These are phyloP conservation scores for Syndactyla subalaris DNA, from an alignment of 2,797 vertebrate species.

Conservation along the genomic window DNA sequence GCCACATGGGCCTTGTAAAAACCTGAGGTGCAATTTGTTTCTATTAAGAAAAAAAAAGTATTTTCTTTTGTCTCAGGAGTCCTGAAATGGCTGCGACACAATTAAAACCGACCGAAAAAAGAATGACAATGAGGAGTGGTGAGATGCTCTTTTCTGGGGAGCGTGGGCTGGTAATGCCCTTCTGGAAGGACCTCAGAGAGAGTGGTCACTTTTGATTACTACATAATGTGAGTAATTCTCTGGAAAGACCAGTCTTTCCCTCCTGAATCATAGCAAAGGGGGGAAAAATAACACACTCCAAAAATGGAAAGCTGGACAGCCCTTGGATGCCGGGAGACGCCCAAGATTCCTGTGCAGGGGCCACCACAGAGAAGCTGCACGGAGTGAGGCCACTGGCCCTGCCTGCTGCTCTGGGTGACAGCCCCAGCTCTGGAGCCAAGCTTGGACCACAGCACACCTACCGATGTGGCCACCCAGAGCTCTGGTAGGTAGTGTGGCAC, in stretches of 20 bases:
- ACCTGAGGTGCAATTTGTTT: slow-evolving; percentile 12
- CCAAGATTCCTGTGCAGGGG: not conserved
- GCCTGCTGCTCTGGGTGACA: not conserved
- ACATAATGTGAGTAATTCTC: slow-evolving; percentile 65
- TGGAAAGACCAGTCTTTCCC: slow-evolving; percentile 47
- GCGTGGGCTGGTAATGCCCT: slow-evolving; percentile 31
- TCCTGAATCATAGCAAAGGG: slow-evolving; percentile 53
- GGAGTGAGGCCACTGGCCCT: not conserved
- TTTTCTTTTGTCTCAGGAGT: slow-evolving; percentile 2
- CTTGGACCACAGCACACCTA: not conserved
- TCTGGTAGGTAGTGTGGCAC: not conserved
- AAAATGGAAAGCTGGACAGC: slow-evolving; percentile 19
- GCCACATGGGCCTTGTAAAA: not conserved
- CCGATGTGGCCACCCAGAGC: not conserved
- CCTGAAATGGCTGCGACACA: not conserved
- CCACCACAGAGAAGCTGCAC: not conserved
- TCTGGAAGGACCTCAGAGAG: slow-evolving; percentile 65
- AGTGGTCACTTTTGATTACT: slow-evolving; percentile 64
- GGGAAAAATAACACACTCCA: slow-evolving; percentile 51
- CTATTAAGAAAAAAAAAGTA: not conserved
- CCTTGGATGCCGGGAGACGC: not conserved
- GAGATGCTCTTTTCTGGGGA: slow-evolving; percentile 44
- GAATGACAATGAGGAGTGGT: slow-evolving; percentile 14
- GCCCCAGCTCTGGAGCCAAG: not conserved
- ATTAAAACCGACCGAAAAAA: not conserved